These are phyloP conservation scores for Pogona vitticeps DNA, from an alignment of 2,113 vertebrate genomes.

Conservation along the genomic window DNA sequence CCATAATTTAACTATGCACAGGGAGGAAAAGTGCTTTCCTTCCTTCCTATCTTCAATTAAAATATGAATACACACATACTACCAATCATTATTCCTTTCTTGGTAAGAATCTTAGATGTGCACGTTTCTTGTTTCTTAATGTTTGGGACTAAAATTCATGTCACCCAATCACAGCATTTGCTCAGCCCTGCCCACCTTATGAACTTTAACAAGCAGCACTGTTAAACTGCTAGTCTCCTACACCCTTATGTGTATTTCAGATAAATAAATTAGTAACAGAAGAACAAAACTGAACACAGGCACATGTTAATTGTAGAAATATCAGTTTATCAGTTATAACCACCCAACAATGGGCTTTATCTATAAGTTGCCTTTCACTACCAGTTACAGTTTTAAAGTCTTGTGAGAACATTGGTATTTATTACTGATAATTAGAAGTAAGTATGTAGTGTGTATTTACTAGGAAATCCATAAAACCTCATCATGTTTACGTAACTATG, in stretches of 20 bases:
- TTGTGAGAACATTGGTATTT: constrained; percentile 62
- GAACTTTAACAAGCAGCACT: constrained; percentile 34
- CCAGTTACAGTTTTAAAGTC: constrained; percentile 72
- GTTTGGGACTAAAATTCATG: background rate
- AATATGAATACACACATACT: background rate
- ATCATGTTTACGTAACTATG: constrained; percentile 49
- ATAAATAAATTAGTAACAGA: constrained; percentile 24
- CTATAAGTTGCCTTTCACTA: constrained; percentile 66
- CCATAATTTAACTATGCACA: background rate
- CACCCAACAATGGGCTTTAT: constrained; percentile 59
- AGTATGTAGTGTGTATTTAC: constrained; percentile 54
- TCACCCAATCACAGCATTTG: background rate
- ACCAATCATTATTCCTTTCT: background rate
- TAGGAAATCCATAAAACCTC: constrained; percentile 45
- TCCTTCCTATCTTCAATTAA: background rate
- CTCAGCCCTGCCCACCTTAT: constrained; percentile 1
- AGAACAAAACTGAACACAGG: constrained; percentile 29
- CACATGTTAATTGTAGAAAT: constrained; percentile 34
- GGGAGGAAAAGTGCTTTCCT: background rate
- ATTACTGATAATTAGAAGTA: constrained; percentile 56
- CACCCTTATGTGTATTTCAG: constrained; percentile 40
- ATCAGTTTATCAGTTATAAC: constrained; percentile 51
- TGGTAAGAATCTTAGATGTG: constrained; percentile 40
- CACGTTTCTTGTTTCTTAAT: background rate
- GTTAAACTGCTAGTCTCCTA: constrained; percentile 22